Evolutionary conservation across 2,113 vertebrate species (phyloP).

Genomic region (Apus apus): DNA sequence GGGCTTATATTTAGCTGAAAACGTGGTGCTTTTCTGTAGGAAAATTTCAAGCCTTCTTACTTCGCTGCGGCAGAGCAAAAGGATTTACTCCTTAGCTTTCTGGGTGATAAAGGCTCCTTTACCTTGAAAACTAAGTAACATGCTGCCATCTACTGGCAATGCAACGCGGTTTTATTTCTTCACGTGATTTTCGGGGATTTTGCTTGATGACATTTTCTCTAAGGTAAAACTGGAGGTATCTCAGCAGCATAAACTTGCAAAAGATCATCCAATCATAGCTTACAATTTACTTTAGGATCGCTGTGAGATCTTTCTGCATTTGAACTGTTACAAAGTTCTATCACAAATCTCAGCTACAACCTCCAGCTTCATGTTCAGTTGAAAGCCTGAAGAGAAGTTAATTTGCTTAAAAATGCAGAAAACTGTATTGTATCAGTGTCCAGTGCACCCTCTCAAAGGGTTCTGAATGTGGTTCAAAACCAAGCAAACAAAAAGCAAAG

Average conservation of each 20-base stretch:
- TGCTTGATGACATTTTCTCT: background rate
- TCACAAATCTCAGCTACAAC: background rate
- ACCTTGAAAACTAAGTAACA: background rate
- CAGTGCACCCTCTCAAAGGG: background rate
- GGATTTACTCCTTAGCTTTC: background rate
- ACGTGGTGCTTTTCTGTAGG: constrained; percentile 1
- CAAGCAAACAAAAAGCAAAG: background rate
- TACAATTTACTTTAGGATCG: background rate
- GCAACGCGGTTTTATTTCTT: background rate
- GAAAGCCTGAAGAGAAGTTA: background rate
- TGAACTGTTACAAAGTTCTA: background rate
- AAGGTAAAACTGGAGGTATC: background rate
- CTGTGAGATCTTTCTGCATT: background rate
- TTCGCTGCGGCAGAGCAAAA: background rate
- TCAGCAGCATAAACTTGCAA: background rate
- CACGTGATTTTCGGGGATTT: background rate
- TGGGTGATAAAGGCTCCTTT: background rate
- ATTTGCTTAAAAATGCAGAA: background rate
- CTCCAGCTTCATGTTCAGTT: background rate
- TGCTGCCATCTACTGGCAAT: constrained; percentile 61
- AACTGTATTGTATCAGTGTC: background rate
- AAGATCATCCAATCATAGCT: background rate
- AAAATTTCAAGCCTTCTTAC: constrained; percentile 6
- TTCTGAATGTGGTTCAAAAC: background rate
- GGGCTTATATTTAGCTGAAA: constrained; percentile 47